Base-by-base conservation (phyloP, 2,797 vertebrate species). In the Mallotus villosus region DNA sequence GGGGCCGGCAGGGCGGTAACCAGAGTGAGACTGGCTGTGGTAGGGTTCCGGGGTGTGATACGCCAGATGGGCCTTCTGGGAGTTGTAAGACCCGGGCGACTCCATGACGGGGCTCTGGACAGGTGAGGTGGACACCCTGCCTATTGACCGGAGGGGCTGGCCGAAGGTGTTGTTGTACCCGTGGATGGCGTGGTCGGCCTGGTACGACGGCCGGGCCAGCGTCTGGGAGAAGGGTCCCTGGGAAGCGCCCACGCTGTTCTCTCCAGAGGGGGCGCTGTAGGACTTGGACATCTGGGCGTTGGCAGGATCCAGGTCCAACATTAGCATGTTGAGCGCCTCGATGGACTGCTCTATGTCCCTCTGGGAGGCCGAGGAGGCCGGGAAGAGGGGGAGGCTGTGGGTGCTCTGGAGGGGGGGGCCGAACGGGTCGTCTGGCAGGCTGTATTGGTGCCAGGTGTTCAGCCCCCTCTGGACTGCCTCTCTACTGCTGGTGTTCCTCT, bases 401-500 rank as follows among this genome's bases (percentile, higher is more conserved):
- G 94, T 90, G 0, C 91, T 89, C 74, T 94, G 93, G 71, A 92
- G 87, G 58, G 90, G 87, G 0, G 91, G 91, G 1, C 90, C 91
- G 49, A 93, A 93, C 0, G 90, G 91, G 68, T 93, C 92, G 70
- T 93, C 93, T 16, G 93, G 91, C 60, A 93, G 84, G 71, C 93
- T 94, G 67, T 96, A 92, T 75, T 96, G 96, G 79, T 98, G 97
- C 97, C 97, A 99, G 46, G 93, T 88, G 74, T 87, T 97, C 60
- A 99, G 92, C 14, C 97, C 97, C 76, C 97, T 92, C 90, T 99
- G 97, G 71, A 99, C 97, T 0, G 97, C 97, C 59, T 98, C 96
- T 24, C 96, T 89, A 82, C 97, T 99, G 84, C 97, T 99, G 60
- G 94, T 96, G 74, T 96, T 96, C 17, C 97, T 93, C 75, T 94